These are phyloP conservation scores for Acanthopleura granulata DNA, from an alignment of 2,888 invertebrate species.

Conservation along the genomic window DNA sequence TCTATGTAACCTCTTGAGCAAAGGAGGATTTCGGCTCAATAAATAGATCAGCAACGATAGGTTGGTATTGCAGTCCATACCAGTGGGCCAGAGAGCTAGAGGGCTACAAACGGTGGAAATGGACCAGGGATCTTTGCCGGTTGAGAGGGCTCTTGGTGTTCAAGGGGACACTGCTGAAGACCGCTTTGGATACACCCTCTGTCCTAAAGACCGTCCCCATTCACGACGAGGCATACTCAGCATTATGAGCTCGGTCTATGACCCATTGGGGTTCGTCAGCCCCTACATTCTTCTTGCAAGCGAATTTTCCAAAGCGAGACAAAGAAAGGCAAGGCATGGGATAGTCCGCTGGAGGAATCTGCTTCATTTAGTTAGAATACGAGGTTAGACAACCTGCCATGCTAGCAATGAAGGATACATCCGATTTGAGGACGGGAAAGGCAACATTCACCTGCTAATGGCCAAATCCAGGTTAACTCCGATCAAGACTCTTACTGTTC, in stretches of 20 bases:
- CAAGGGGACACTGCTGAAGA: neutral
- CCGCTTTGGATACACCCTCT: conserved; percentile 24
- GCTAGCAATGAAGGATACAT: neutral
- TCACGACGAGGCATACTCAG: neutral
- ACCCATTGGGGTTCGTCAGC: conserved; percentile 14
- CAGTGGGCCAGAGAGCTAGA: neutral
- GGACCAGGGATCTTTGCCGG: neutral
- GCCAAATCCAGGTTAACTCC: conserved; percentile 21
- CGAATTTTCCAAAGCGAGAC: neutral
- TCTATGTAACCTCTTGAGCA: conserved; percentile 21
- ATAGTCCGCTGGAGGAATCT: neutral
- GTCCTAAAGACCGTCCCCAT: conserved; percentile 7
- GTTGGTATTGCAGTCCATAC: neutral
- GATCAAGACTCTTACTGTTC: conserved; percentile 18
- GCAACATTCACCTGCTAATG: neutral
- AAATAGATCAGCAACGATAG: conserved; percentile 14
- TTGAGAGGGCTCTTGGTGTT: neutral
- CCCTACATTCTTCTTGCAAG: neutral
- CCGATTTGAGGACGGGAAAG: neutral
- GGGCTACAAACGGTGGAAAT: neutral
- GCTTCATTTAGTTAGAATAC: neutral
- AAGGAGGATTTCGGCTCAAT: conserved; percentile 13
- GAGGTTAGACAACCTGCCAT: neutral
- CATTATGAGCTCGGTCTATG: conserved; percentile 1
- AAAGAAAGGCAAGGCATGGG: neutral